Percentiles rank a stretch among this genome's conserved stretches.
These are phyloP conservation scores for Urocitellus parryii DNA, from an alignment of 2,113 vertebrate genomes.

Conservation along the genomic window DNA sequence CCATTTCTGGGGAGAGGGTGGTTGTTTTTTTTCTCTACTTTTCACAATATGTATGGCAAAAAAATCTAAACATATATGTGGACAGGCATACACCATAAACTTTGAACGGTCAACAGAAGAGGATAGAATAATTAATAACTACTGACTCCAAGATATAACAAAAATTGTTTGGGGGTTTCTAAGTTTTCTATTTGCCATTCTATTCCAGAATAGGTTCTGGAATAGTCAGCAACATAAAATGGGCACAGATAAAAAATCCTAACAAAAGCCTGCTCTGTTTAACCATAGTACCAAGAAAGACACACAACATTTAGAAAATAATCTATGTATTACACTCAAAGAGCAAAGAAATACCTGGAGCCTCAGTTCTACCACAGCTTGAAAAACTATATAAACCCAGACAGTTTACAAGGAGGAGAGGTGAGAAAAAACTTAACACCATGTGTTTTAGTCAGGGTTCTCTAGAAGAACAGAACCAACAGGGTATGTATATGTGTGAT, in stretches of 20 bases:
- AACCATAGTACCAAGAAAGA: background rate
- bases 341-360: background rate
- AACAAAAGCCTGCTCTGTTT: background rate
- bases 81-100: rapidly evolving
- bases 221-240: background rate
- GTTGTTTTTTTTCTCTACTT: background rate
- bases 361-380: background rate
- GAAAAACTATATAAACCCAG: background rate
- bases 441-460: no score
- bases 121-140: background rate
- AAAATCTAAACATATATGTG: background rate
- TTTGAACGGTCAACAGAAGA: background rate
- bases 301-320: background rate
- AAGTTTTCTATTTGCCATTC: background rate
- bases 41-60: background rate
- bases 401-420: background rate
- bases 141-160: background rate
- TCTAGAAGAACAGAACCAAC: no score
- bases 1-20: background rate
- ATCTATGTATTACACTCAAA: background rate
- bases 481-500: no score
- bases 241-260: background rate
- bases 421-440: background rate
- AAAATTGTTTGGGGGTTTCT: background rate
- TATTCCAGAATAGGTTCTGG: background rate